Percentiles rank a stretch among this genome's conserved stretches.
Conservation (phyloP, 2,113 vertebrate species). For the Leucosticte australis region DNA sequence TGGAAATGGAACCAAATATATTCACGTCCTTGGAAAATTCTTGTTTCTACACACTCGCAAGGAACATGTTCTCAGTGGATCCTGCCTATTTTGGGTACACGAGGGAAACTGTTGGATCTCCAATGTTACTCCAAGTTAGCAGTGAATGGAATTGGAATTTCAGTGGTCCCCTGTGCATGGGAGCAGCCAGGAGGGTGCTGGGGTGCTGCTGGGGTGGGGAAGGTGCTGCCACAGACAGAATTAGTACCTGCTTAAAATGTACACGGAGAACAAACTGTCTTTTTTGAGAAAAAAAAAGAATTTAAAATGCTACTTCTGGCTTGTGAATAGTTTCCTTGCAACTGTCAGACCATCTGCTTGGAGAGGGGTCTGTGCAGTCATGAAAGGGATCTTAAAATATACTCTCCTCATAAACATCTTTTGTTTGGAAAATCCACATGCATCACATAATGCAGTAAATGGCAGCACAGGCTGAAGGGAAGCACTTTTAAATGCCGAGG, state of each 20-base stretch:
- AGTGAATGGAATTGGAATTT: background rate
- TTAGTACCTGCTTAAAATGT: slow-evolving; percentile 48
- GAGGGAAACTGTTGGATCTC: background rate
- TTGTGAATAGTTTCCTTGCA: slow-evolving; percentile 58
- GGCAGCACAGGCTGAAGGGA: slow-evolving; percentile 25
- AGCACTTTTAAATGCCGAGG: slow-evolving; percentile 34
- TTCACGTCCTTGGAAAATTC: slow-evolving; percentile 30
- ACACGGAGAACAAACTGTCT: slow-evolving; percentile 32
- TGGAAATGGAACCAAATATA: background rate
- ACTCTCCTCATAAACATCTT: slow-evolving; percentile 53
- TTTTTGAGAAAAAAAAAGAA: background rate
- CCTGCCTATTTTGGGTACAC: background rate
- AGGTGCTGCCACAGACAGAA: background rate
- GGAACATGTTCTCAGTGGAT: background rate
- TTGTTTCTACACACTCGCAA: background rate
- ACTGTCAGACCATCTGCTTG: slow-evolving; percentile 68
- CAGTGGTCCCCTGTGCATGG: too few species aligned
- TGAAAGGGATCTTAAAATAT: slow-evolving; percentile 64
- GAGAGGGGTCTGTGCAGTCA: slow-evolving; percentile 43
- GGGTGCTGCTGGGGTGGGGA: background rate
- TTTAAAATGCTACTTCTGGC: slow-evolving; percentile 42
- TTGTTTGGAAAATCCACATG: slow-evolving; percentile 65
- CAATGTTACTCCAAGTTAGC: background rate
- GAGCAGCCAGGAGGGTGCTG: background rate
- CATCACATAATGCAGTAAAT: slow-evolving; percentile 50